A percentile compares a stretch with the other conserved stretches of the same genome.
phyloP scores from a whole-genome alignment of 2,888 invertebrate genomes.

The Chironomus tentans region DNA sequence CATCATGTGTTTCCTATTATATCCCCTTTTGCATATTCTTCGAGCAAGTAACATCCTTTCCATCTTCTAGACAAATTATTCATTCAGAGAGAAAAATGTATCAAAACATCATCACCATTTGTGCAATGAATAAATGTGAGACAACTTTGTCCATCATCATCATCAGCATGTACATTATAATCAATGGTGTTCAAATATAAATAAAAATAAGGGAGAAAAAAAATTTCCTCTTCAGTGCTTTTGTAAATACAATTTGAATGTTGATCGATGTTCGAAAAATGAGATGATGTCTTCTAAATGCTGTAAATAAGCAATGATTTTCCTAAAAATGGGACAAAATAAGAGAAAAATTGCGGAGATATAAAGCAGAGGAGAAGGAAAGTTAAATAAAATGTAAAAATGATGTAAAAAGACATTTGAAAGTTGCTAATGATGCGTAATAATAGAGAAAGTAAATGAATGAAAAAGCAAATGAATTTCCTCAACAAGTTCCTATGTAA shows the following conservation, averaged over 20 bases:
- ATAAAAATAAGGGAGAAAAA: neutral
- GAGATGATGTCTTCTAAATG: too few species aligned
- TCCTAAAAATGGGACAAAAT: neutral
- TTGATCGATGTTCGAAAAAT: too few species aligned
- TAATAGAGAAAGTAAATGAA: neutral
- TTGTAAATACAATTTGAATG: too few species aligned
- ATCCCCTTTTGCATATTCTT: neutral
- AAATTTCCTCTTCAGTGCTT: too few species aligned
- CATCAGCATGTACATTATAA: neutral
- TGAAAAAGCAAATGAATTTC: neutral
- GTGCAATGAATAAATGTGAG: neutral
- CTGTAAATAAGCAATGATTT: neutral
- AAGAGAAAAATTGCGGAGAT: neutral
- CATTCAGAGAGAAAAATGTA: neutral
- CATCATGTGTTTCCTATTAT: too few species aligned
- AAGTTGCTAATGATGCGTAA: conserved; percentile 1
- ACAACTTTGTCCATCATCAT: conserved; percentile 7
- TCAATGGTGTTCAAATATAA: neutral
- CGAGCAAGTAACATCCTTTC: neutral
- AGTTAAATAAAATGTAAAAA: neutral
- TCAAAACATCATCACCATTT: neutral
- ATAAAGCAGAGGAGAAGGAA: neutral
- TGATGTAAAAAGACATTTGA: neutral
- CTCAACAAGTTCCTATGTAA: neutral
- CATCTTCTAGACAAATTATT: neutral